Percentiles rank a stretch among this genome's conserved stretches.
phyloP scores from a whole-genome alignment of 2,888 invertebrate genomes.

The Phaedon cochleariae region DNA sequence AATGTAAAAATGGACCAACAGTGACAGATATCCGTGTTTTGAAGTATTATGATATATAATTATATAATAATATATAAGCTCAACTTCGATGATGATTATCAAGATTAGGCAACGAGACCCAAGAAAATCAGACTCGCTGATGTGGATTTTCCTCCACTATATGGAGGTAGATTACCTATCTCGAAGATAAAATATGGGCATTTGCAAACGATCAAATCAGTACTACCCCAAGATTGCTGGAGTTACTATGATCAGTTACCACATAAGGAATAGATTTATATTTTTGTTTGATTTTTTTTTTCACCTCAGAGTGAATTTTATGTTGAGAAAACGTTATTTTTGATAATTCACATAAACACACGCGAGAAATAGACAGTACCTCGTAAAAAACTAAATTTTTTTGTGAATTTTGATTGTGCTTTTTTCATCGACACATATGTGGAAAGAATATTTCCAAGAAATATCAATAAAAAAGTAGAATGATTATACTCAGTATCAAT shows the following conservation, averaged over 20 bases:
- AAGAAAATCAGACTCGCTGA: conserved; percentile 5
- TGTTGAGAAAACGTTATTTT: no score
- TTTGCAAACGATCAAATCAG: conserved; percentile 23
- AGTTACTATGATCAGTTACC: conserved; percentile 26
- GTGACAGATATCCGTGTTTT: conserved; percentile 31
- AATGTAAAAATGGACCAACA: conserved; percentile 27
- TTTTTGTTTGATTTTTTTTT: no score
- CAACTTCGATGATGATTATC: conserved; percentile 19
- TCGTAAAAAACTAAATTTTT: no score
- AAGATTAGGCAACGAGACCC: conserved; percentile 6
- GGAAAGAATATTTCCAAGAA: no score
- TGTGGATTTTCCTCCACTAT: not conserved
- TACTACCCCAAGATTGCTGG: conserved; percentile 17
- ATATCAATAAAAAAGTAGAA: no score
- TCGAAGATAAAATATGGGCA: conserved; percentile 19
- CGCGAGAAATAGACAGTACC: no score
- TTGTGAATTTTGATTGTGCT: no score
- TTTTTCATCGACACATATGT: no score
- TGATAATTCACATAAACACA: no score
- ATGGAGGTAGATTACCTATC: conserved; percentile 11
- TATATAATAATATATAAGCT: conserved; percentile 20
- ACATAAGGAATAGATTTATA: no score
- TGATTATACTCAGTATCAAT: no score
- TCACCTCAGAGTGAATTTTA: no score
- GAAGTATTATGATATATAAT: conserved; percentile 21